These are phyloP conservation scores for Drosophila erecta DNA, from an alignment of 1,140 invertebrate species.

Conservation along the genomic window DNA sequence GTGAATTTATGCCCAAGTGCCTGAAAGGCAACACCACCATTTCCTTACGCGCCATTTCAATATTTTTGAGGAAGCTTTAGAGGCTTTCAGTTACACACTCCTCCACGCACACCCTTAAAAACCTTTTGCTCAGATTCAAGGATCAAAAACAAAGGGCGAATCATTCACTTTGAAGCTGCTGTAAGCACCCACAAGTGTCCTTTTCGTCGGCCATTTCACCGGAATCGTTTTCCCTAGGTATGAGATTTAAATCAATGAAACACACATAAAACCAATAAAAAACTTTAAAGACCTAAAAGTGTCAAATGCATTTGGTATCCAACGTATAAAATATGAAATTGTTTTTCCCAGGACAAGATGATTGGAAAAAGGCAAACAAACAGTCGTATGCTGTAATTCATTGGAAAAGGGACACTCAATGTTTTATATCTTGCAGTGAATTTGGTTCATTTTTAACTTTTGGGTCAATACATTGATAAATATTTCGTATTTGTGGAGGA, in stretches of 20 bases:
- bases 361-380: constrained; percentile 31
- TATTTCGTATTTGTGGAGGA: constrained; percentile 23
- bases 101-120: constrained; percentile 14
- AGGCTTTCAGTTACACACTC: constrained; percentile 55
- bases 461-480: constrained; percentile 16
- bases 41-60: constrained; percentile 48
- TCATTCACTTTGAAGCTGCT: constrained; percentile 69
- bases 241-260: constrained; percentile 53
- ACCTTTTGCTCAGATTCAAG: constrained; percentile 39
- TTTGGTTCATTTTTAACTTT: constrained; percentile 37
- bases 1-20: constrained; percentile 43
- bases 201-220: constrained; percentile 62
- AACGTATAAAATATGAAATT: constrained; percentile 77
- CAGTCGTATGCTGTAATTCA: constrained; percentile 59
- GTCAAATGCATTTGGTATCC: constrained; percentile 73
- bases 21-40: constrained; percentile 36
- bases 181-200: constrained; percentile 64
- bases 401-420: constrained; percentile 37
- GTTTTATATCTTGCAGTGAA: constrained; percentile 30
- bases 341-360: constrained; percentile 23
- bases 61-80: constrained; percentile 45
- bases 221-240: constrained; percentile 15
- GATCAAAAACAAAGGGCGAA: constrained; percentile 69
- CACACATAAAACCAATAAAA: constrained; percentile 67
- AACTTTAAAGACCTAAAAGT: constrained; percentile 77